Base-by-base conservation (phyloP, 2,113 vertebrate species). In the Myanophis thanlyinensis region DNA sequence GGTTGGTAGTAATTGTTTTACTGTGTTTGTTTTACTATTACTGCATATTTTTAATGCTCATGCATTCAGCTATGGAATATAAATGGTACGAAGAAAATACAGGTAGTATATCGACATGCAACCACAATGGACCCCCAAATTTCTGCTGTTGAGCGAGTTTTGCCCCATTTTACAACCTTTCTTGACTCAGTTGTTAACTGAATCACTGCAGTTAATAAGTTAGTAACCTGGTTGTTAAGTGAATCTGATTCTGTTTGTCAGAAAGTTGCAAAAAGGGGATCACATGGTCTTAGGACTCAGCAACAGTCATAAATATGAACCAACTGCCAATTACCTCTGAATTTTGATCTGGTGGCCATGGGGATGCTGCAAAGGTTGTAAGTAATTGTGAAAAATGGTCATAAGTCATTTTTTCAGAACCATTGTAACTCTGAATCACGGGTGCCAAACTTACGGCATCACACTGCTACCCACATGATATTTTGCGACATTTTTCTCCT, bases 41-140 rank as follows among this genome's bases (percentile, higher is more conserved):
- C 7, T 20, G 27, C 9, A 13, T 87, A 51, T 15, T 87, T 87
- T 20, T 87, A 87, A 87, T n/a, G 47, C 30, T 51, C 13, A 87
- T 9, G 12, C 48, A 44, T 40, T 80, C 35, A 80, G 73, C 35
- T 44, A 22, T 40, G 73, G 35, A 80, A 40, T 80, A 22, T 80
- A 40, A 80, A 80, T 44, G 73, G 20, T 22, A 80, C 8, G 73
- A 80, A 40, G 73, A 40, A 80, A 80, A 40, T 80, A 80, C 62
- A 35, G 62, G 4, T n/a, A n/a, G 12, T n/a, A 0, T 27, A 30
- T 62, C 4, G 0, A n/a, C 1, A 2, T 67, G 30, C 30, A 5
- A n/a, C 62, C 62, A 67, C 62, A 67, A 67, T 5, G 12, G 62
- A n/a, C 12, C 62, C 30, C 30, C 30, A 67, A n/a, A 35, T 67